These are phyloP conservation scores for Caenorhabditis parvicauda DNA, from an alignment of 2,888 invertebrate genomes.

Conservation along the genomic window DNA sequence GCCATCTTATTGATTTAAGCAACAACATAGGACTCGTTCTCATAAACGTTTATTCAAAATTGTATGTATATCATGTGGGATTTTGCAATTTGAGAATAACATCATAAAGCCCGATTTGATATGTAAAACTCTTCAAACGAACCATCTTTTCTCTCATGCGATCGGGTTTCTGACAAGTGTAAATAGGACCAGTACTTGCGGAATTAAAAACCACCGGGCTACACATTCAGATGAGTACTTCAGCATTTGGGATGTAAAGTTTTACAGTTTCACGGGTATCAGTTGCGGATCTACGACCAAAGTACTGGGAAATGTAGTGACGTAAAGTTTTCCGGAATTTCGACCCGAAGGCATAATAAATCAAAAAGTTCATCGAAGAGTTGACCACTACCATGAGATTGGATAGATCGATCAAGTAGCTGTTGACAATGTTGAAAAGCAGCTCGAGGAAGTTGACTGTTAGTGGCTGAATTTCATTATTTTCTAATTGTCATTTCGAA, in stretches of 20 bases:
- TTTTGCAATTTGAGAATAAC: too few species aligned
- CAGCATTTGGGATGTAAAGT: not conserved
- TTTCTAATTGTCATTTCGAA: not conserved
- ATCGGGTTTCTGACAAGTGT: too few species aligned
- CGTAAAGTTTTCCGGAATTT: slow-evolving; percentile 52
- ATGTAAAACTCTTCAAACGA: too few species aligned
- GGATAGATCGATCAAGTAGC: slow-evolving; percentile 57
- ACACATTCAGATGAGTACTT: not conserved
- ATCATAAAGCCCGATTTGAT: too few species aligned
- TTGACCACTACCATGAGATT: slow-evolving; percentile 59
- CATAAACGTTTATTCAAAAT: too few species aligned
- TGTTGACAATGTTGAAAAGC: slow-evolving; percentile 44
- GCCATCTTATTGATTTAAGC: slow-evolving; percentile 58
- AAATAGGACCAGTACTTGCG: too few species aligned
- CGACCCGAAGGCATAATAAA: slow-evolving; percentile 57
- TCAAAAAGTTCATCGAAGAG: slow-evolving; percentile 57
- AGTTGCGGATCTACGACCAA: not conserved
- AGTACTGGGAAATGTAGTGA: slow-evolving; percentile 19
- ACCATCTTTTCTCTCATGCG: too few species aligned
- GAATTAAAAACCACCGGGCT: too few species aligned
- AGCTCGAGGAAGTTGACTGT: slow-evolving; percentile 58
- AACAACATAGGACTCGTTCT: too few species aligned
- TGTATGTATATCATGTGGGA: too few species aligned
- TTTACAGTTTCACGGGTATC: not conserved
- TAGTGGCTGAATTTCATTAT: slow-evolving; percentile 44